A percentile compares a stretch with the other conserved stretches of the same genome.
Conservation (phyloP, 2,113 vertebrate species). For the Crotophaga sulcirostris region DNA sequence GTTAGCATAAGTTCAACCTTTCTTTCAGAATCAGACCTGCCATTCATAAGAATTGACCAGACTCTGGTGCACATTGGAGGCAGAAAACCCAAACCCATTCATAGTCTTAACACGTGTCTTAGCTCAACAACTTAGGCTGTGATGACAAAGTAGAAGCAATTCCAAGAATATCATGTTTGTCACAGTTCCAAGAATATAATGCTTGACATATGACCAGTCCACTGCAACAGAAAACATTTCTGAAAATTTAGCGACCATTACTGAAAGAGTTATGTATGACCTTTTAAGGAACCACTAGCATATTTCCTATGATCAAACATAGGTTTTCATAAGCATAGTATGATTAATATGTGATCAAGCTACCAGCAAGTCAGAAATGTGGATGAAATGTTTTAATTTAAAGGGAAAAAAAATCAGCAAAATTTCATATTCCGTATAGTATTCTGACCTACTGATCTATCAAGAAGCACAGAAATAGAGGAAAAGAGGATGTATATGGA, state of each 20-base stretch:
- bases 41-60: background rate
- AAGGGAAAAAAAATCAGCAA: background rate
- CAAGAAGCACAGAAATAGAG: background rate
- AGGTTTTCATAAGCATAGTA: background rate
- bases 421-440: background rate
- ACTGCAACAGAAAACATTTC: background rate
- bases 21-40: background rate
- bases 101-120: background rate
- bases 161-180: background rate
- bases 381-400: background rate
- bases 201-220: background rate
- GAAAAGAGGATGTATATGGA: too few relatives aligned
- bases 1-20: background rate
- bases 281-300: background rate
- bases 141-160: background rate
- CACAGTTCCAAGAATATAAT: background rate
- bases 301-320: background rate
- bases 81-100: background rate
- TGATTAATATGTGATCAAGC: background rate
- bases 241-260: background rate
- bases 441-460: background rate
- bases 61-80: background rate
- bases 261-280: background rate
- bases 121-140: background rate
- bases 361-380: background rate